Conservation (phyloP, 2,797 vertebrate species). For the Mionectes olivaceus region DNA sequence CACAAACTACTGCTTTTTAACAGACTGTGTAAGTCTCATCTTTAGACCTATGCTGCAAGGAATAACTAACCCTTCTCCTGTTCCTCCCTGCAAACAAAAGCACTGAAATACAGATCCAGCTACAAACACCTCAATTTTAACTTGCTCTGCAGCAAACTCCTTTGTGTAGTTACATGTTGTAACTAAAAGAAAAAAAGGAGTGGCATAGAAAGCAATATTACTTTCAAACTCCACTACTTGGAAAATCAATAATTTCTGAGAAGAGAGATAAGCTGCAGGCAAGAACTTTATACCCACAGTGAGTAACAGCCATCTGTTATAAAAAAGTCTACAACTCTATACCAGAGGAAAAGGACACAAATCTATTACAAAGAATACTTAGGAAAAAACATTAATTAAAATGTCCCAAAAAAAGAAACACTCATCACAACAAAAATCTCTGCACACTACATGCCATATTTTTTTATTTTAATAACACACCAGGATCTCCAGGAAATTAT, state of each 20-base stretch:
- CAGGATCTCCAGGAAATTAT: not conserved
- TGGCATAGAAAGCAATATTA: not conserved
- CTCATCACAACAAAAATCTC: not conserved
- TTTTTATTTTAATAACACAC: not conserved
- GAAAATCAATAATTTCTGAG: not conserved
- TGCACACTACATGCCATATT: fast-evolving
- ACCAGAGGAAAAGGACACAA: not conserved
- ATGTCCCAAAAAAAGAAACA: not conserved
- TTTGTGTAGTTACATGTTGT: not conserved
- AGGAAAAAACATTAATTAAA: not conserved
- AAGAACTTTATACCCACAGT: not conserved
- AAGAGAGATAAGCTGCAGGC: not conserved
- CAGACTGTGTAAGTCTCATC: not conserved
- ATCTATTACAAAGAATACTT: not conserved
- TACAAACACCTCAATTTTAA: not conserved
- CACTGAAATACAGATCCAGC: not conserved
- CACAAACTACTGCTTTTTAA: not conserved
- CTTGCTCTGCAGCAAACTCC: not conserved
- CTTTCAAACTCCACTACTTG: not conserved
- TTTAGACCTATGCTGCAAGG: not conserved
- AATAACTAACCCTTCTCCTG: not conserved
- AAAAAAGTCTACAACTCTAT: not conserved
- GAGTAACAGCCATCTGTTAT: not conserved
- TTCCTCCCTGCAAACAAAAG: not conserved
- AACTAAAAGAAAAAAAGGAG: not conserved